phyloP scores from a whole-genome alignment of 1,140 invertebrate species.

The Brachystomella parvula region DNA sequence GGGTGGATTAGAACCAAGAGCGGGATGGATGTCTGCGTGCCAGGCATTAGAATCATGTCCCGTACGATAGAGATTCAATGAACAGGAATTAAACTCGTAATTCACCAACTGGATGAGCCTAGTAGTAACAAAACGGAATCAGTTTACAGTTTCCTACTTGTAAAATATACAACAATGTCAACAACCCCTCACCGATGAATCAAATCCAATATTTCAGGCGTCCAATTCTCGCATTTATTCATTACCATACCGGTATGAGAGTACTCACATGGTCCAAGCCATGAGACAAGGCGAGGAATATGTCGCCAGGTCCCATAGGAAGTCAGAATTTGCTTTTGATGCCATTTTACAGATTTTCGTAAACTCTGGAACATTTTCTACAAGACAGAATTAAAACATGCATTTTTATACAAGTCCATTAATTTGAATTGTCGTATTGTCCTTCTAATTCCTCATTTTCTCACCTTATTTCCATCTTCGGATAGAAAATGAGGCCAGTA shows the following conservation, averaged over 20 bases:
- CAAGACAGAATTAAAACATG: conserved; percentile 1
- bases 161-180: not conserved
- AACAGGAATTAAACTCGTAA: conserved; percentile 47
- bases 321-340: conserved; percentile 43
- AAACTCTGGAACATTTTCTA: conserved; percentile 31
- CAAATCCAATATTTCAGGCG: conserved; percentile 41
- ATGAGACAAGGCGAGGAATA: conserved; percentile 47
- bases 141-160: conserved; percentile 3
- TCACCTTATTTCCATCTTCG: conserved; percentile 22
- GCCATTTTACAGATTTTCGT: conserved; percentile 43
- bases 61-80: conserved; percentile 47
- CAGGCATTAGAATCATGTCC: conserved; percentile 48
- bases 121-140: not conserved
- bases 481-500: conserved; percentile 33
- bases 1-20: conserved; percentile 45
- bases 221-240: conserved; percentile 40
- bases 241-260: conserved; percentile 46
- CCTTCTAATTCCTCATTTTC: no score
- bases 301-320: conserved; percentile 42
- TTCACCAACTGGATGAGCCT: conserved; percentile 41
- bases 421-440: no score
- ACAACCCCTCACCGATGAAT: conserved; percentile 40
- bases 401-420: no score
- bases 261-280: conserved; percentile 49
- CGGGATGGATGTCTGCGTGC: conserved; percentile 47